Base-by-base conservation (phyloP, 2,113 vertebrate genomes). In the Nasalis larvatus region DNA sequence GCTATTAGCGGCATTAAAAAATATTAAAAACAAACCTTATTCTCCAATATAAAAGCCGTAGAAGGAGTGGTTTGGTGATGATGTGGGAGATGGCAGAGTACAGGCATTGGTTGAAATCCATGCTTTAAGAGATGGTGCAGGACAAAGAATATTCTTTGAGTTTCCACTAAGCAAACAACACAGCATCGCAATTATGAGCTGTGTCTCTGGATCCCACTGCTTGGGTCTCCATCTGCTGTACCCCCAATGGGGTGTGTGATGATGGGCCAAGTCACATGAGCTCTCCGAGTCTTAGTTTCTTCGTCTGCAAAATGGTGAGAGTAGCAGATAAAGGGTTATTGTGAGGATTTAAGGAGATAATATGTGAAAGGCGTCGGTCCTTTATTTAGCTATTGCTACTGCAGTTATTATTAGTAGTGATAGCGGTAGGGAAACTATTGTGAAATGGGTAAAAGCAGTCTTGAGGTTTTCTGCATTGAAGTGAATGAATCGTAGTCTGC, bases 61-160 rank as follows among this genome's bases (percentile, higher is more conserved):
- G 25, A 42, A n/a, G 54, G 32, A n/a, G 40, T 23, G 1, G 8
- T 0, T 47, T 69, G 35, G 85, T 1, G 68, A 17, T 0, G 8
- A 21, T 13, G 2, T 5, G 1, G 58, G 40, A 47, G 42, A 18
- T 0, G 52, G n/a, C 10, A 9, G 17, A 0, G 0, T 2, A 0
- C 5, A 2, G 23, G 25, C 13, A 0, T 21, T 2, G 7, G 8
- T 4, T 14, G 52, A 85, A n/a, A 27, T 1, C 25, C 14, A 45
- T 23, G 58, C 12, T 32, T 56, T 25, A 18, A 20, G 90, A 76
- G 78, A 25, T 4, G 5, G n/a, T 11, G 13, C 11, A 4, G 20
- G 52, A 76, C 25, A 21, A 35, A 60, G 71, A 78, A 68, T 1
- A 4, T 37, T 56, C 84, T 92, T 58, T 4, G 71, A 23, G 42